Base-by-base conservation (phyloP, 2,797 vertebrate genomes). In the Odontamblyopus rebecca region DNA sequence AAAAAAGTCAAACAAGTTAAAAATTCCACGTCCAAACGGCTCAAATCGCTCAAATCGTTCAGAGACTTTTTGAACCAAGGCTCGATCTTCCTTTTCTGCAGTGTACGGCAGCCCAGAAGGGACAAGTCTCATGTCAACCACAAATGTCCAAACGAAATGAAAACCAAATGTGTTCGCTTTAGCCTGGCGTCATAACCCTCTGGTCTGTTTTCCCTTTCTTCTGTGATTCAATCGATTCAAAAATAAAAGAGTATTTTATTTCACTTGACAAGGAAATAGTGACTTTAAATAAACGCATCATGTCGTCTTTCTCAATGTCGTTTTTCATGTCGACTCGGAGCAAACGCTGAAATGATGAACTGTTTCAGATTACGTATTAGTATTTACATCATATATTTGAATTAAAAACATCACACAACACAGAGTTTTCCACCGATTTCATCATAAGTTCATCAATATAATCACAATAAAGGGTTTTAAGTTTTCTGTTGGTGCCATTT, bases 61-160 rank as follows among this genome's bases (percentile, higher is more conserved):
- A 23, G 2, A 48, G 44, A 26, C 3, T 12, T 56, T 56, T 56
- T 23, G 32, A 54, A 54, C 53, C 53, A 23, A 54, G 6, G n/a
- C 53, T 23, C 0, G n/a, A 54, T n/a, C 11, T 54, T 54, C 53
- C 8, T 23, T 54, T n/a, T 54, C 3, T 54, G 53, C 53, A 23
- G 53, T 54, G n/a, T 41, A 63, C 32, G 61, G 61, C 19, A 5
- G 2, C 60, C 7, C 60, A 35, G 30, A 54, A 61, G 44, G 72
- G 64, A 69, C 44, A 70, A 70, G 11, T 71, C 74, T 65, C 71
- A 76, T 68, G 26, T 29, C 53, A 4, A 26, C 23, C 53, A 26
- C 53, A 12, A 53, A 53, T n/a, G 19, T 53, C 51, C 51, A n/a
- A 53, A 53, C 19, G 18, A n/a, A 53, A 53, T 19, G 51, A 53